Percentiles rank a stretch among this genome's conserved stretches.
Conservation (phyloP, 2,113 vertebrate genomes). For the Scortum barcoo region DNA sequence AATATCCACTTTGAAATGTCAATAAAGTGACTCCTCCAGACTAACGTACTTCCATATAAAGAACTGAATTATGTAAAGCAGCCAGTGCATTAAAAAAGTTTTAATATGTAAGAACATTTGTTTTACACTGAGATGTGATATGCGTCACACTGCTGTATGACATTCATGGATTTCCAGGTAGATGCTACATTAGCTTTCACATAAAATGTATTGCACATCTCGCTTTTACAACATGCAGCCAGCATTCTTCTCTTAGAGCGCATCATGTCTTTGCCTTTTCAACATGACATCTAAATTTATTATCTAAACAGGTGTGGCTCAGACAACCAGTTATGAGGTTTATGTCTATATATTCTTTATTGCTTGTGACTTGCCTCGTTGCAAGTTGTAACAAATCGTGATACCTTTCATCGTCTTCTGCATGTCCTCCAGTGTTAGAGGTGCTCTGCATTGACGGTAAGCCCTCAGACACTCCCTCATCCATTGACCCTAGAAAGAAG, state of each 20-base stretch:
- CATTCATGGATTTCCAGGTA: background rate
- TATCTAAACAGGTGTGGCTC: slow-evolving; percentile 32
- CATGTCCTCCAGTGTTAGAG: slow-evolving; percentile 88
- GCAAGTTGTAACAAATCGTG: slow-evolving; percentile 55
- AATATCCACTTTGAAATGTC: background rate
- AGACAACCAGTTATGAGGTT: background rate
- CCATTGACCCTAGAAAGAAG: slow-evolving; percentile 88
- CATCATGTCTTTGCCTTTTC: slow-evolving; percentile 17
- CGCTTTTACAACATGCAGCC: background rate
- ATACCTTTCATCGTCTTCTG: slow-evolving; percentile 94
- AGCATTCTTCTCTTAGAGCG: background rate
- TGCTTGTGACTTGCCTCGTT: slow-evolving; percentile 14
- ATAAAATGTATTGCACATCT: background rate
- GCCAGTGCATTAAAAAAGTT: background rate
- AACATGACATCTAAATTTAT: background rate
- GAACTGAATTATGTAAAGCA: background rate
- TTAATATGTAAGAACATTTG: background rate
- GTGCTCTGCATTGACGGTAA: slow-evolving; percentile 91
- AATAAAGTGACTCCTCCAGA: background rate
- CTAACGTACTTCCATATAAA: background rate
- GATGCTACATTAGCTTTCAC: background rate
- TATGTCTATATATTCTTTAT: slow-evolving; percentile 28
- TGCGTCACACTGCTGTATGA: background rate
- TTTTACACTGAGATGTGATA: background rate
- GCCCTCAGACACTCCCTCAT: slow-evolving; percentile 93